Percentiles rank a stretch among this genome's conserved stretches.
Conservation (phyloP, 2,888 invertebrate species). For the Drosophila subquinaria region DNA sequence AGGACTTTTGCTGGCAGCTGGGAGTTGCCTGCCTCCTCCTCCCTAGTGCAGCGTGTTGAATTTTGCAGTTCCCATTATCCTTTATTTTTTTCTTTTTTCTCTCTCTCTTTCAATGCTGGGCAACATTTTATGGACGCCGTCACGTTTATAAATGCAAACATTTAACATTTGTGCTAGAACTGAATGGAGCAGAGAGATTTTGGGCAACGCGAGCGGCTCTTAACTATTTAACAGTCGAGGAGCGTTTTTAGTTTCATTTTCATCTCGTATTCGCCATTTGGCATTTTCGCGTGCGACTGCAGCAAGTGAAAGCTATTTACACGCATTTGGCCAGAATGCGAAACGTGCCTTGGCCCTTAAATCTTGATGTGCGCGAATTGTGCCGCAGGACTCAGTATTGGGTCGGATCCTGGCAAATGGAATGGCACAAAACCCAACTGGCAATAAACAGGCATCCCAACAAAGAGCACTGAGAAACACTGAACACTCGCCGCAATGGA, state of each 20-base stretch:
- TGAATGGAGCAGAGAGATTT: not conserved
- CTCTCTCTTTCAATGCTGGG: not conserved
- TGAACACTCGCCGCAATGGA: conserved; percentile 6
- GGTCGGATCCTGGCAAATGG: conserved; percentile 37
- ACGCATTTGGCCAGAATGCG: conserved; percentile 64
- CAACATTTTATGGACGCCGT: conserved; percentile 57
- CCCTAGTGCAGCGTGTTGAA: conserved; percentile 2
- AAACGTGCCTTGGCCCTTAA: conserved; percentile 72
- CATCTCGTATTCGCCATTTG: conserved; percentile 45
- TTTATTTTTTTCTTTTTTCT: conserved; percentile 16
- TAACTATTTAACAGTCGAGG: conserved; percentile 69
- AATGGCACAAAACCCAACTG: conserved; percentile 44
- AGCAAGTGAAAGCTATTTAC: conserved; percentile 73
- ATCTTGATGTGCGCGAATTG: conserved; percentile 65
- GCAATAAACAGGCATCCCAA: conserved; percentile 43
- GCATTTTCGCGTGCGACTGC: conserved; percentile 41
- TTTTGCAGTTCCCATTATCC: conserved; percentile 51
- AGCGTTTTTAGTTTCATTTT: conserved; percentile 73
- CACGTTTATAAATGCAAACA: conserved; percentile 72
- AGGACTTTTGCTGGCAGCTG: conserved; percentile 33
- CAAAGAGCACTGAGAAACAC: conserved; percentile 2
- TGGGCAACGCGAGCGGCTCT: conserved; percentile 22
- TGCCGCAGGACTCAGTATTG: conserved; percentile 34
- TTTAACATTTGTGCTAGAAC: conserved; percentile 46
- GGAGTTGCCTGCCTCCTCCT: not conserved